Conservation (phyloP, 2,888 invertebrate species). For the Trissolcus japonicus region DNA sequence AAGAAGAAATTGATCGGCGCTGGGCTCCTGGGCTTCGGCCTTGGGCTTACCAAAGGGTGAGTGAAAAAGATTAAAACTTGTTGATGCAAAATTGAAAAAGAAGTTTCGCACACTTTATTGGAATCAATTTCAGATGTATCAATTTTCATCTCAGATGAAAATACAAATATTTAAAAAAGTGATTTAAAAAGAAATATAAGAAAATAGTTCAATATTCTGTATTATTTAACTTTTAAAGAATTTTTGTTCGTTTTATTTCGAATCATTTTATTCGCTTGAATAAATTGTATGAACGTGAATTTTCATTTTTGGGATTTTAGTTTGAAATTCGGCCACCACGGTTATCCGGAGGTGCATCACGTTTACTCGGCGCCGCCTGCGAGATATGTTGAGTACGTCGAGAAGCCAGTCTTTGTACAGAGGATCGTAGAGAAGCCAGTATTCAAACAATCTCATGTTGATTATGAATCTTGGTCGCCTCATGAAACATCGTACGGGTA, state of each 20-base stretch:
- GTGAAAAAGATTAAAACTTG: conserved; percentile 12
- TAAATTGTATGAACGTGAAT: not conserved
- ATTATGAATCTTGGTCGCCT: conserved; percentile 65
- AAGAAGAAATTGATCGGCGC: conserved; percentile 73
- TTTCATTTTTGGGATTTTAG: conserved; percentile 55
- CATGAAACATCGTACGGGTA: conserved; percentile 69
- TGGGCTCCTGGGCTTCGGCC: conserved; percentile 71
- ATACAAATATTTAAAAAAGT: not conserved
- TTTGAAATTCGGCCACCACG: conserved; percentile 68
- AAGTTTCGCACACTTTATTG: too few relatives aligned
- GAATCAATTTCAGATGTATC: too few relatives aligned
- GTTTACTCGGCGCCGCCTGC: conserved; percentile 68
- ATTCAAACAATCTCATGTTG: conserved; percentile 64
- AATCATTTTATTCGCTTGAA: not conserved
- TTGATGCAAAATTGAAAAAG: not conserved
- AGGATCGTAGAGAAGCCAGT: conserved; percentile 70
- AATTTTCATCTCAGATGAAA: too few relatives aligned
- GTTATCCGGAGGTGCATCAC: conserved; percentile 70
- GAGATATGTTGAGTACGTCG: conserved; percentile 72
- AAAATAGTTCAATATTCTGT: too few relatives aligned
- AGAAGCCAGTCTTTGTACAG: conserved; percentile 71
- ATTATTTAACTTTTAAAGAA: too few relatives aligned
- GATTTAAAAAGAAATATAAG: too few relatives aligned
- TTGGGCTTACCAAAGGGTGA: conserved; percentile 71
- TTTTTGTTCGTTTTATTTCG: too few relatives aligned